Evolutionary conservation across 2,113 vertebrate species (phyloP).

Genomic region (Ardeotis arabs): DNA sequence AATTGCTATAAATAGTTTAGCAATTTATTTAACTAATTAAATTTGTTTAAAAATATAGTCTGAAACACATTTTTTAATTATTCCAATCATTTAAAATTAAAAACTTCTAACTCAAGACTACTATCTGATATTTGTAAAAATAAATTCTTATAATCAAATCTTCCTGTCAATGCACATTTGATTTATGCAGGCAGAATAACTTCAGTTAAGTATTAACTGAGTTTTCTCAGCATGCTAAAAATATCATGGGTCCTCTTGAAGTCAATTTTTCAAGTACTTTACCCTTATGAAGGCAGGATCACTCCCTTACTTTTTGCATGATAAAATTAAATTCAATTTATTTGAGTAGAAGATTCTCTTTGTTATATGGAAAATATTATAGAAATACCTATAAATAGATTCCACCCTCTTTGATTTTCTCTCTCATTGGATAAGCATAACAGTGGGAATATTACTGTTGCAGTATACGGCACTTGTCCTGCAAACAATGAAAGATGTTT

Average conservation of each 20-base stretch:
- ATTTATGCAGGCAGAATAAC: neutral
- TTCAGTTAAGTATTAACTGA: neutral
- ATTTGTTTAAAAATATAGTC: neutral
- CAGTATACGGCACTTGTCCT: neutral
- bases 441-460: neutral
- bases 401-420: neutral
- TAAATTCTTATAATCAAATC: neutral
- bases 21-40: neutral
- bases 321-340: slow-evolving; percentile 5
- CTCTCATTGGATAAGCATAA: neutral
- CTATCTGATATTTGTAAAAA: neutral
- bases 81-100: neutral
- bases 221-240: neutral
- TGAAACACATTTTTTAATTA: neutral
- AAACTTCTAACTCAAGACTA: neutral
- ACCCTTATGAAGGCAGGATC: neutral
- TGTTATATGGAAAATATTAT: neutral
- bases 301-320: neutral
- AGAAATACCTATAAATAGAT: neutral
- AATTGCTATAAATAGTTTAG: neutral
- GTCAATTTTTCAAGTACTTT: neutral
- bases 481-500: neutral
- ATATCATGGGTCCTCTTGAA: neutral
- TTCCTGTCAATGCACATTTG: neutral
- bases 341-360: neutral